phyloP scores from a whole-genome alignment of 2,113 vertebrate genomes.

The Hyperopisus bebe region DNA sequence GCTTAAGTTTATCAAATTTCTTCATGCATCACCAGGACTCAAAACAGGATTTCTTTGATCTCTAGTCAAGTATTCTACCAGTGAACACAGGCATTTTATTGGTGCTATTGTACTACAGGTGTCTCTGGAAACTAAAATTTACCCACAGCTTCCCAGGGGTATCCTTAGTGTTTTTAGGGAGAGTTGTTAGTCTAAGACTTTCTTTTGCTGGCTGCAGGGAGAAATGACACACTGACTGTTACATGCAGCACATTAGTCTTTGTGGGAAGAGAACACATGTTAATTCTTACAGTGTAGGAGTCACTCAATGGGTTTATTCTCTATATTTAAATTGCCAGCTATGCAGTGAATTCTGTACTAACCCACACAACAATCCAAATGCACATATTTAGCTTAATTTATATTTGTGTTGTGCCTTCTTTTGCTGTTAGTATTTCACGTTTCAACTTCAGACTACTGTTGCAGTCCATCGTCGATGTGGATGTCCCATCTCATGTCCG shows the following conservation, averaged over 20 bases:
- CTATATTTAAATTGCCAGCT: not conserved
- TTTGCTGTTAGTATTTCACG: not conserved
- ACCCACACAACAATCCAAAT: not conserved
- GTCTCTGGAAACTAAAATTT: not conserved
- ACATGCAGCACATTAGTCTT: not conserved
- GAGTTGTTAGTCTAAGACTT: not conserved
- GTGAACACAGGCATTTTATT: not conserved
- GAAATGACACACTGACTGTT: not conserved
- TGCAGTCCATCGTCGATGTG: not conserved
- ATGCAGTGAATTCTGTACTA: not conserved
- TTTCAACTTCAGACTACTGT: not conserved
- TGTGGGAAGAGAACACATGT: not conserved
- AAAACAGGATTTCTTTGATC: not conserved
- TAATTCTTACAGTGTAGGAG: slow-evolving; percentile 4
- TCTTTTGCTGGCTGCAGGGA: not conserved
- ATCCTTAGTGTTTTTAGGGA: not conserved
- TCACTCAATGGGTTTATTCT: not conserved
- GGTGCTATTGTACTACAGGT: not conserved
- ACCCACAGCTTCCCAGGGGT: not conserved
- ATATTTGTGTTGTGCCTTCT: not conserved
- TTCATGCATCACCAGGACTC: not conserved
- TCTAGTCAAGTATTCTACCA: not conserved
- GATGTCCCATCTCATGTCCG: not conserved
- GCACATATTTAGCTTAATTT: not conserved
- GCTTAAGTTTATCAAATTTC: not conserved